A percentile compares a stretch with the other conserved stretches of the same genome.
Conservation (phyloP, 2,888 invertebrate species). For the Drosophila setosimentum region DNA sequence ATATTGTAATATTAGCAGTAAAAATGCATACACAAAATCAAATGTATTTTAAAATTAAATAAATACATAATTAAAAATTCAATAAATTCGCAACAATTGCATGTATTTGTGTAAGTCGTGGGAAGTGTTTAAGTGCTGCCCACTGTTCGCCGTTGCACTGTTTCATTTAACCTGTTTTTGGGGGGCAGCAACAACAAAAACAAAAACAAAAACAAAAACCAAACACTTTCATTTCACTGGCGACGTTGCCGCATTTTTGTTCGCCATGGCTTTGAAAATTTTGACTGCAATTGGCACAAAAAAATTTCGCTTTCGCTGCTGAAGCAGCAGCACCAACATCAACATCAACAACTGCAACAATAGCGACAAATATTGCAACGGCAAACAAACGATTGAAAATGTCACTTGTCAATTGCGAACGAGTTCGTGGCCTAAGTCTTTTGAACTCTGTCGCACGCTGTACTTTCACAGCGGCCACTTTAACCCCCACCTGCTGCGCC, state of each 20-base stretch:
- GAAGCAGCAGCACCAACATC: constrained; percentile 20
- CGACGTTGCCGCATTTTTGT: constrained; percentile 33
- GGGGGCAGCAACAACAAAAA: constrained; percentile 27
- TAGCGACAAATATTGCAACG: constrained; percentile 29
- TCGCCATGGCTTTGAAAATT: constrained; percentile 70
- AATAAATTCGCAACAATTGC: constrained; percentile 5
- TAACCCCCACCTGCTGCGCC: constrained; percentile 1
- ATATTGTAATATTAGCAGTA: not conserved
- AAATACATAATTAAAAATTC: constrained; percentile 5
- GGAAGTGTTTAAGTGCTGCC: constrained; percentile 40
- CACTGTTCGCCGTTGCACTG: constrained; percentile 48
- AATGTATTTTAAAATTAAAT: constrained; percentile 16
- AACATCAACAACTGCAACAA: not conserved
- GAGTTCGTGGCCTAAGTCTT: constrained; percentile 76
- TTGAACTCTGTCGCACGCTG: constrained; percentile 64
- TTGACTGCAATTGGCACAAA: constrained; percentile 68
- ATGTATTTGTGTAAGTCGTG: constrained; percentile 17
- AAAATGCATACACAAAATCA: not conserved
- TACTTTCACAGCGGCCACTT: constrained; percentile 50
- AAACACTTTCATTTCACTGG: constrained; percentile 74
- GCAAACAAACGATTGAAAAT: constrained; percentile 36
- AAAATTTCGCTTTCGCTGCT: constrained; percentile 75
- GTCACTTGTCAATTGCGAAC: constrained; percentile 73
- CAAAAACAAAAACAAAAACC: constrained; percentile 45
- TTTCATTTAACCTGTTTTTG: constrained; percentile 59